A percentile compares a stretch with the other conserved stretches of the same genome.
phyloP scores from a whole-genome alignment of 2,888 invertebrate species.

The Lithodes maja region DNA sequence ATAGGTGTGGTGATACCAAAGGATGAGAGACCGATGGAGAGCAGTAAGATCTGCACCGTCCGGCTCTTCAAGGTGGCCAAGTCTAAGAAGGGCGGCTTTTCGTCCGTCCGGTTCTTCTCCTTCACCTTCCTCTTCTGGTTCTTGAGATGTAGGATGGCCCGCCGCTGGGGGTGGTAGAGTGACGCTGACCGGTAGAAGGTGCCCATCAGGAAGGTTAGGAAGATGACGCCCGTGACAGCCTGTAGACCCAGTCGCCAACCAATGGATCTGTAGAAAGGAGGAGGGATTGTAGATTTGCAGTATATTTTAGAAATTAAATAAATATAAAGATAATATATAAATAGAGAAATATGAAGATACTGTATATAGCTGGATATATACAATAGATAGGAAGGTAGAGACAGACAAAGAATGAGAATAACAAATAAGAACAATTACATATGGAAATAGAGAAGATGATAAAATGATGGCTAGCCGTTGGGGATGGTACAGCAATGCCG shows the following conservation, averaged over 20 bases:
- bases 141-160: constrained; percentile 91
- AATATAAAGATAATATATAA: no score
- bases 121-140: constrained; percentile 81
- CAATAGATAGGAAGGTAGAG: not conserved
- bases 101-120: constrained; percentile 78
- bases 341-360: not conserved
- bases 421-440: not conserved
- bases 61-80: constrained; percentile 89
- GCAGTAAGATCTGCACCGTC: constrained; percentile 86
- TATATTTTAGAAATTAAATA: no score
- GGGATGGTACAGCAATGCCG: constrained; percentile 91
- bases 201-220: constrained; percentile 88
- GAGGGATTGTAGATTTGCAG: no score
- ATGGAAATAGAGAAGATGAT: not conserved
- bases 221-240: constrained; percentile 88
- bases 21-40: constrained; percentile 86
- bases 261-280: constrained; percentile 78
- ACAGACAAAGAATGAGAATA: not conserved
- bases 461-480: constrained; percentile 84
- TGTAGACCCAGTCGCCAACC: constrained; percentile 90
- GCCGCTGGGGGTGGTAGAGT: constrained; percentile 89
- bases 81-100: constrained; percentile 89
- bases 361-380: not conserved
- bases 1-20: constrained; percentile 91
- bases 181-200: constrained; percentile 92